These are phyloP conservation scores for Pseudolycoriella hygida DNA, from an alignment of 2,888 invertebrate species.

Conservation along the genomic window DNA sequence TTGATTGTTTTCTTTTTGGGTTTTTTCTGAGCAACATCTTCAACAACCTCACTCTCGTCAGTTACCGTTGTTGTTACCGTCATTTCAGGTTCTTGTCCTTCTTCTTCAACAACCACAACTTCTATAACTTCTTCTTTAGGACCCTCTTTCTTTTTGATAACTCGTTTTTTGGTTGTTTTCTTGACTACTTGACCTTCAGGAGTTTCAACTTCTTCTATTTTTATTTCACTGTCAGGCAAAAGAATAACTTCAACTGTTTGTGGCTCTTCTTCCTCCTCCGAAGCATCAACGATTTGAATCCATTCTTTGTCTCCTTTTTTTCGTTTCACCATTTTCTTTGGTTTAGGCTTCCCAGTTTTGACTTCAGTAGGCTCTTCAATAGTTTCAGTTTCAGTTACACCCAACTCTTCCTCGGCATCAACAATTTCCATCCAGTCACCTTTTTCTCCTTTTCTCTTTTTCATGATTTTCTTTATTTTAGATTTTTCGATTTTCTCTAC, in stretches of 20 bases:
- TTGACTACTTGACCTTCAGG: constrained; percentile 13
- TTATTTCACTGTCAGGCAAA: constrained; percentile 14
- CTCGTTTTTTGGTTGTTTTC: constrained; percentile 19
- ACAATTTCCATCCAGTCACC: too few relatives aligned
- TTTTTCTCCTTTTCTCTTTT: constrained; percentile 2
- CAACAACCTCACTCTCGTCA: not conserved
- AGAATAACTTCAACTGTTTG: not conserved
- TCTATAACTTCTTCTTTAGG: constrained; percentile 18
- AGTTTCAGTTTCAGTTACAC: not conserved
- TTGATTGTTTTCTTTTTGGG: constrained; percentile 9
- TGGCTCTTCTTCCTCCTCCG: constrained; percentile 11
- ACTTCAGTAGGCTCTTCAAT: not conserved
- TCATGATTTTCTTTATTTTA: constrained; percentile 10
- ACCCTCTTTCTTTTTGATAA: constrained; percentile 19
- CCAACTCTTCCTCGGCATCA: too few relatives aligned
- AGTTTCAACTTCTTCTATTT: constrained; percentile 14
- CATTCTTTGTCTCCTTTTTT: constrained; percentile 1
- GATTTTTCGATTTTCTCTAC: constrained; percentile 9
- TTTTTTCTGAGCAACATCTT: constrained; percentile 11
- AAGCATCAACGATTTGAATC: constrained; percentile 3
- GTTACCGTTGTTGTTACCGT: constrained; percentile 20
- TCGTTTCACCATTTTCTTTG: constrained; percentile 1
- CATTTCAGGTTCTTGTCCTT: constrained; percentile 27
- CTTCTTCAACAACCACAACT: constrained; percentile 12
- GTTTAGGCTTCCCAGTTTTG: constrained; percentile 4